Base-by-base conservation (phyloP, 2,888 invertebrate genomes). In the Tetragonula carbonaria region DNA sequence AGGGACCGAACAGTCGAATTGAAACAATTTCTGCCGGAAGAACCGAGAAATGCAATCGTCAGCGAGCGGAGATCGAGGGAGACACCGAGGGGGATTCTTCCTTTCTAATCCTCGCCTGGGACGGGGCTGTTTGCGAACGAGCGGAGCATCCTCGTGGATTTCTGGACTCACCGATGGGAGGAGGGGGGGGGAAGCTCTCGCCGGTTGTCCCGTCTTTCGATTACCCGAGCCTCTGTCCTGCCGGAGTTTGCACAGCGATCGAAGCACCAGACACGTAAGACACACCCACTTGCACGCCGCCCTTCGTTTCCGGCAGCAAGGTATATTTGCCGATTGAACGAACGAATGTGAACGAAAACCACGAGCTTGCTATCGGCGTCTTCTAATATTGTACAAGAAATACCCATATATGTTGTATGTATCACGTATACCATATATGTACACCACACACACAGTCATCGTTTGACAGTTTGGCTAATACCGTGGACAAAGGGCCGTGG, bases 241-340 rank as follows among this genome's bases (percentile, higher is more conserved):
- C 2, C n/a, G 51, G 74, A 80, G 89, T 89, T 90, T 89, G 87
- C 85, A 87, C 88, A 88, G 82, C 82, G 80, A 74, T 80, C 85
- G 84, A 82, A 78, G 53, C 66, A 50, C 38, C 51, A 45, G 45
- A 28, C 33, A 33, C 18, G 65, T 74, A 16, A 21, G 62, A 80
- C 86, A 88, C 82, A 77, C 75, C 84, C 80, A 55, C 80, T 83
- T 59, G 82, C 79, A 72, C 67, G 68, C 65, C 50, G n/a, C 5
- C 63, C 73, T 75, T 82, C 85, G 85, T 87, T 89, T 80, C 85
- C 89, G 83, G 84, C 88, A 88, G 53, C 33, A 6, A 38, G 8
- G 74, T 78, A 75, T 87, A 79, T 87, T 87, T 87, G 82, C 80
- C 74, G 85, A 87, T 77, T 67, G 77, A 63, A 55, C 65, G 28